Evolutionary conservation across 2,888 invertebrate species (phyloP), one percentile per base, ranked within the genome.

Genomic region (Drosophila histrio): DNA sequence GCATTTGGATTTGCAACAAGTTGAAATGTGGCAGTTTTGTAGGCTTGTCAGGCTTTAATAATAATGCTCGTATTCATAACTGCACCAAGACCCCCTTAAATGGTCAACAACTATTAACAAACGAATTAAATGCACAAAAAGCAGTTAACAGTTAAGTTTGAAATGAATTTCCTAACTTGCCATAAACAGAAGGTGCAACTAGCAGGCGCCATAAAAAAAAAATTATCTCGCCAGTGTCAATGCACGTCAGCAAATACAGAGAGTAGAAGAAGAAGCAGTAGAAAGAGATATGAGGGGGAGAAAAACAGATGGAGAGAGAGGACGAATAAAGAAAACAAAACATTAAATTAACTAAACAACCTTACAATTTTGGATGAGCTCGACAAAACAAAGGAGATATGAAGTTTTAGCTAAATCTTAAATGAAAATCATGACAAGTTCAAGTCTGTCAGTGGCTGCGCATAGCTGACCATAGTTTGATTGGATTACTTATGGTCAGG

Each of bases 1-100:
- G 49, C 41, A 43, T 43, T 54, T 41, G 38, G 26, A 50, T 50
- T 50, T 72, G 32, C 15, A 59, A 11, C 30, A 52, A 49, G 36
- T 53, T 79, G 78, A 87, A 87, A 58, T 69, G 77, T 63, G 78
- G 58, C 80, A 75, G 57, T 41, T 82, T 78, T 71, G 62, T 63
- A 67, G 82, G 85, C 85, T 87, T 81, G 87, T 79, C 82, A 41
- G 46, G 73, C 52, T 46, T 43, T 66, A 72, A 70, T 70, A 75
- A 72, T 70, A 80, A 66, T 65, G 46, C 84, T 49, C 17, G 9
- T 9, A 50, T 8, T 50, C 66, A 84, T 87, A 87, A 76, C 68
- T 66, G 66, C 58, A 53, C 54, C 61, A 52, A n/a, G n/a, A n/a
- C 58, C 46, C 50, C 65, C 78, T 57, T 76, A 73, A 65, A 73